Evolutionary conservation across 2,113 vertebrate genomes (phyloP).

Genomic region (Lates calcarifer): DNA sequence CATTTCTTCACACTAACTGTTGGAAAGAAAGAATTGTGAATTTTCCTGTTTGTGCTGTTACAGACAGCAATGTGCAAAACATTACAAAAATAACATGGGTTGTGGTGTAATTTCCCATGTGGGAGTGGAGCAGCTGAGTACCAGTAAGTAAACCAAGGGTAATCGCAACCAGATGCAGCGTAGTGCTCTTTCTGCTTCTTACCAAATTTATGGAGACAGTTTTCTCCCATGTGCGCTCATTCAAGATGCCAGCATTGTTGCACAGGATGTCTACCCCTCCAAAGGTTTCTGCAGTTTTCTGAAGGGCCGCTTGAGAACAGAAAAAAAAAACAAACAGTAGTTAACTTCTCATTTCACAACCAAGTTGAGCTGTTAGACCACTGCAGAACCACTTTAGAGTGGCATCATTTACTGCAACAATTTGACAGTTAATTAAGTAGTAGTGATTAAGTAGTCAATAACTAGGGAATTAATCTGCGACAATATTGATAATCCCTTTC

Average conservation of each 20-base stretch:
- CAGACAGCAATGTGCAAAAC: neutral
- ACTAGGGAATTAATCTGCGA: no score
- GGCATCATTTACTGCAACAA: neutral
- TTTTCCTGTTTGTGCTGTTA: neutral
- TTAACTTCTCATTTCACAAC: neutral
- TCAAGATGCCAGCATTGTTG: conserved; percentile 85
- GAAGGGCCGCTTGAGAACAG: conserved; percentile 73
- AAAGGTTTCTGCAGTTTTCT: conserved; percentile 70
- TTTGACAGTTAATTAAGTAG: no score
- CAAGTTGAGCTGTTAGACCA: neutral
- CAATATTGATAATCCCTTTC: no score
- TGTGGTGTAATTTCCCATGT: neutral
- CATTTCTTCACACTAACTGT: neutral
- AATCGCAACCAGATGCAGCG: neutral
- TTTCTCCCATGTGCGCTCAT: conserved; percentile 81
- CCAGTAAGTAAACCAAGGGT: neutral
- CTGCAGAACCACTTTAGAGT: neutral
- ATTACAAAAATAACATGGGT: no score
- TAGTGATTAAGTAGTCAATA: no score
- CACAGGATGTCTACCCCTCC: conserved; percentile 81
- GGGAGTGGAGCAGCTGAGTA: neutral
- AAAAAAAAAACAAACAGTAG: neutral
- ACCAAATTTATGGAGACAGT: conserved; percentile 82
- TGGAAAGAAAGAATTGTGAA: neutral
- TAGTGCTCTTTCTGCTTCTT: conserved; percentile 26